Conservation (phyloP, 2,888 invertebrate species). For the Periphyllus acericola region DNA sequence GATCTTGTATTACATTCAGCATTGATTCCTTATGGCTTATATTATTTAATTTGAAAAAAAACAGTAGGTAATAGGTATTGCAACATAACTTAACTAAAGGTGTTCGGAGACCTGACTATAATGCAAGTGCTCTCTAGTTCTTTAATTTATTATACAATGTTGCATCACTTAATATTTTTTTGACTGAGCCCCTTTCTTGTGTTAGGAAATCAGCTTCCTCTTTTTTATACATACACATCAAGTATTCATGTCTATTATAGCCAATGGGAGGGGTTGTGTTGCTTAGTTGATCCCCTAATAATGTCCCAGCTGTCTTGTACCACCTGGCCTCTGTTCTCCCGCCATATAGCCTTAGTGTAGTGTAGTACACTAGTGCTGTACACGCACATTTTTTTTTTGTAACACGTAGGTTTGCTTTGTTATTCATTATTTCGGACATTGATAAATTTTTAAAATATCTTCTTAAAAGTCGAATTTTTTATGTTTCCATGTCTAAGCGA, state of each 20-base stretch:
- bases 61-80: not conserved
- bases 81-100: slow-evolving; percentile 25
- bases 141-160: slow-evolving; percentile 52
- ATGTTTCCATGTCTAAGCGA: slow-evolving; percentile 54
- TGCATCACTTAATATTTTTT: slow-evolving; percentile 54
- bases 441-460: not conserved
- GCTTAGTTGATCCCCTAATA: slow-evolving; percentile 61
- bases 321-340: slow-evolving; percentile 60
- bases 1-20: not conserved
- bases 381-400: slow-evolving; percentile 8
- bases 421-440: slow-evolving; percentile 14
- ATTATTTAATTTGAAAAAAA: not conserved
- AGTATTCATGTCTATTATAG: slow-evolving; percentile 53
- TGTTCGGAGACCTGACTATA: slow-evolving; percentile 22
- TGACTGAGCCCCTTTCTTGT: slow-evolving; percentile 26
- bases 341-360: slow-evolving; percentile 41
- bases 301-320: slow-evolving; percentile 60
- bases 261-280: slow-evolving; percentile 54
- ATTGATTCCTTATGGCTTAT: not conserved
- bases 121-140: slow-evolving; percentile 47
- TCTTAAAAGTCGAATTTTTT: slow-evolving; percentile 5
- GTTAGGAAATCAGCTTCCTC: slow-evolving; percentile 62
- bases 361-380: not conserved
- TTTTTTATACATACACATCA: slow-evolving; percentile 44
- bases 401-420: slow-evolving; percentile 12